phyloP scores from a whole-genome alignment of 2,113 vertebrate species.

The Apodemus sylvaticus region DNA sequence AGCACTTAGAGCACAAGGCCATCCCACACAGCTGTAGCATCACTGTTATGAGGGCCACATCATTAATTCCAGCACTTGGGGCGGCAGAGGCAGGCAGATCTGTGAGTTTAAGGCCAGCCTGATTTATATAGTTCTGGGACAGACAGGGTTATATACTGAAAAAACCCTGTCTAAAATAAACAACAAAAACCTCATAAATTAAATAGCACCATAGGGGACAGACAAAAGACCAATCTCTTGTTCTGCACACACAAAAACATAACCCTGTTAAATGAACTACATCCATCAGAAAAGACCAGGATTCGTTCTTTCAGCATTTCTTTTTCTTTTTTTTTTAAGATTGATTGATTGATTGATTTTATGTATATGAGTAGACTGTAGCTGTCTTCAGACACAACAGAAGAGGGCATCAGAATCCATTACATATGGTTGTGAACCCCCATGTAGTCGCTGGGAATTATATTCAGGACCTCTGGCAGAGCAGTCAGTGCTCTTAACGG shows the following conservation, averaged over 20 bases:
- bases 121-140: neutral
- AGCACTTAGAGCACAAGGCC: neutral
- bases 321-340: too few species aligned
- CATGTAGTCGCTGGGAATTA: too few species aligned
- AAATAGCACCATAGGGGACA: neutral
- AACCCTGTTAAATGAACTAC: neutral
- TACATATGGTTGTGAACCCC: too few species aligned
- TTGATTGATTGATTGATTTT: too few species aligned
- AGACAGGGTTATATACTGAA: neutral
- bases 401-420: too few species aligned
- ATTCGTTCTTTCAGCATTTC: neutral
- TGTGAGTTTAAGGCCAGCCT: neutral
- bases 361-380: too few species aligned
- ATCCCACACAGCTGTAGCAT: neutral
- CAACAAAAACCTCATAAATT: neutral
- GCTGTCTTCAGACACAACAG: too few species aligned
- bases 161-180: neutral
- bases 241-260: neutral
- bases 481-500: too few species aligned
- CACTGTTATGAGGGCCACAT: neutral
- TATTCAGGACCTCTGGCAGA: too few species aligned
- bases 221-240: neutral
- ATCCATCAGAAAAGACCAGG: neutral
- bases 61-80: neutral
- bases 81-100: neutral